A percentile compares a stretch with the other conserved stretches of the same genome.
These are phyloP conservation scores for Dendrocincla fuliginosa DNA, from an alignment of 2,797 vertebrate genomes.

Conservation along the genomic window DNA sequence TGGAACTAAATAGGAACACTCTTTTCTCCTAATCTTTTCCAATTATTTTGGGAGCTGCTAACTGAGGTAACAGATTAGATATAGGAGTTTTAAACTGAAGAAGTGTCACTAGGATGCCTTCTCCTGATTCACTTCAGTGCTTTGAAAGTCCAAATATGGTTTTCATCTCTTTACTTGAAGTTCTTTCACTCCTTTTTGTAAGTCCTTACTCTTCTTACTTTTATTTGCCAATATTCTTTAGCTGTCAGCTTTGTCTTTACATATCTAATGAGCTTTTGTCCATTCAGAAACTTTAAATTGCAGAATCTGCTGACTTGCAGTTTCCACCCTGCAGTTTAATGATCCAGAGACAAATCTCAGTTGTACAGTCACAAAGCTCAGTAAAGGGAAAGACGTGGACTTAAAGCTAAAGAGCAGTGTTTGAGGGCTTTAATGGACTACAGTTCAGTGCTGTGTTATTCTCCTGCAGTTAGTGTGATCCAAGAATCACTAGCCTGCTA, in stretches of 20 bases:
- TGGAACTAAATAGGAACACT: constrained; percentile 10
- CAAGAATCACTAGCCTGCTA: background rate
- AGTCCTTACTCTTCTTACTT: background rate
- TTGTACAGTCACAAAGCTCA: background rate
- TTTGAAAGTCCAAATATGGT: background rate
- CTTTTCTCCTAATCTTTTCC: background rate
- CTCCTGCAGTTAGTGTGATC: background rate
- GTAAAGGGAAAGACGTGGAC: background rate
- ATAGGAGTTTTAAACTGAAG: background rate
- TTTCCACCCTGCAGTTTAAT: constrained; percentile 20
- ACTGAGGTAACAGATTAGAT: background rate
- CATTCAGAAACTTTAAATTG: constrained; percentile 44
- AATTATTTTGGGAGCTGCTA: constrained; percentile 28
- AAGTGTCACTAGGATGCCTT: background rate
- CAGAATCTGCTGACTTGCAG: constrained; percentile 41
- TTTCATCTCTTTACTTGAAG: background rate
- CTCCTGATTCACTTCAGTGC: background rate
- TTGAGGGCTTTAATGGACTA: constrained; percentile 2
- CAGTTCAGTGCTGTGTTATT: background rate
- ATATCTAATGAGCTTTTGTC: constrained; percentile 28
- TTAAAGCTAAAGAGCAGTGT: background rate
- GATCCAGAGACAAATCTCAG: constrained; percentile 42
- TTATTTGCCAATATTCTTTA: background rate
- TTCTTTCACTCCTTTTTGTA: background rate
- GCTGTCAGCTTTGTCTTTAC: constrained; percentile 29